A percentile compares a stretch with the other conserved stretches of the same genome.
Conservation (phyloP, 2,113 vertebrate genomes). For the Platichthys stellatus region DNA sequence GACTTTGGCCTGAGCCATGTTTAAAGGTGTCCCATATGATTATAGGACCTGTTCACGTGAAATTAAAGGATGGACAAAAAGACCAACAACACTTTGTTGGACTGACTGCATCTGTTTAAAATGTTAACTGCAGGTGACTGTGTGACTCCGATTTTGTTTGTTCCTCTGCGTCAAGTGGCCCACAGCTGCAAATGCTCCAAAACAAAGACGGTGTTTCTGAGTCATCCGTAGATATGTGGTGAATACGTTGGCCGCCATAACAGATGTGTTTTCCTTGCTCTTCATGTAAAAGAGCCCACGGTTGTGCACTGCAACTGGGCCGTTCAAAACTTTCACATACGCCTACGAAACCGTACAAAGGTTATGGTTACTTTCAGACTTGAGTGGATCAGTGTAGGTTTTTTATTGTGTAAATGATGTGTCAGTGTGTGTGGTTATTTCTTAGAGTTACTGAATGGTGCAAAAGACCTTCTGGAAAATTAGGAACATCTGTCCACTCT, state of each 20-base stretch:
- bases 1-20: not conserved
- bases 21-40: no score
- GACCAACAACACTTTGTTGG: not conserved
- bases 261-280: slow-evolving; percentile 10
- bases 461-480: slow-evolving; percentile 69
- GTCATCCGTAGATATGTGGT: slow-evolving; percentile 47
- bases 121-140: slow-evolving; percentile 36
- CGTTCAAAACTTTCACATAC: not conserved
- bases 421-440: not conserved
- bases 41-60: not conserved
- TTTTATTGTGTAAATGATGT: not conserved
- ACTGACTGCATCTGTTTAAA: slow-evolving; percentile 1
- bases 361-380: not conserved
- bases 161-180: slow-evolving; percentile 34
- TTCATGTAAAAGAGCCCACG: not conserved
- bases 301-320: no score
- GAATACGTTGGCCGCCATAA: slow-evolving; percentile 12
- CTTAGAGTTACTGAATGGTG: slow-evolving; percentile 41
- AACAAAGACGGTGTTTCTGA: slow-evolving; percentile 46
- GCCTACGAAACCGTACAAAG: not conserved
- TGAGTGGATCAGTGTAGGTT: not conserved
- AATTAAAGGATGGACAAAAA: not conserved
- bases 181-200: slow-evolving; percentile 57
- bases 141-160: slow-evolving; percentile 22
- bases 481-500: slow-evolving; percentile 78